Evolutionary conservation across 1,140 invertebrate genomes (phyloP).

Genomic region (Lineus longissimus): DNA sequence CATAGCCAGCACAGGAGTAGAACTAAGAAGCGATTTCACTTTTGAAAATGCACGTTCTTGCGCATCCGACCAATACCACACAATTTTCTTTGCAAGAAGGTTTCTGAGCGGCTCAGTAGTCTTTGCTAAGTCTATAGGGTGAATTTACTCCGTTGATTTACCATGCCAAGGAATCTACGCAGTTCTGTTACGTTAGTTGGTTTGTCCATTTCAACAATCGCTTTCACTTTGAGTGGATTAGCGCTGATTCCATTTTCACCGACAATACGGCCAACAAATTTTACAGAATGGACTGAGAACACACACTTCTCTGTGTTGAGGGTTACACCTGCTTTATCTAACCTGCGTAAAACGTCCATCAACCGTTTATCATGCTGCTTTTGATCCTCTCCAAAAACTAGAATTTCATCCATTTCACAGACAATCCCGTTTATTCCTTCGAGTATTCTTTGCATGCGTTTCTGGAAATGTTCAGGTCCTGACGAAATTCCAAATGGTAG

Average conservation of each 20-base stretch:
- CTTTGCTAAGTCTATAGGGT: slow-evolving; percentile 14
- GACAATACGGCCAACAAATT: slow-evolving; percentile 10
- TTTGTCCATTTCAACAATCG: neutral
- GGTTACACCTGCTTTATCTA: slow-evolving; percentile 3
- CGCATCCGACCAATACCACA: slow-evolving; percentile 10
- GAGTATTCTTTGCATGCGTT: neutral
- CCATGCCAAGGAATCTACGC: slow-evolving; percentile 32
- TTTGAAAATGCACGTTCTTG: slow-evolving; percentile 10
- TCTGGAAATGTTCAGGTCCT: slow-evolving; percentile 3
- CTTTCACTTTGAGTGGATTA: slow-evolving; percentile 13
- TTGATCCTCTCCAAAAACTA: neutral
- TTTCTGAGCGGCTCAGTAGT: slow-evolving; percentile 11
- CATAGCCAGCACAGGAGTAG: too few relatives aligned
- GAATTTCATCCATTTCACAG: slow-evolving; percentile 6
- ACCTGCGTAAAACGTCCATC: neutral
- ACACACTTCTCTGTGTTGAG: slow-evolving; percentile 7
- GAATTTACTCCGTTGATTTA: slow-evolving; percentile 47
- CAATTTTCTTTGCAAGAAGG: slow-evolving; percentile 8
- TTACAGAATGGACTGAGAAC: neutral
- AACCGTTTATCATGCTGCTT: neutral
- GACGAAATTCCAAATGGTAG: neutral
- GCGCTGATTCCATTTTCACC: slow-evolving; percentile 5
- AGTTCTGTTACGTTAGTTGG: slow-evolving; percentile 18
- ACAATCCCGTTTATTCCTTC: neutral
- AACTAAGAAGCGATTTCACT: slow-evolving; percentile 12